Conservation (phyloP, 2,113 vertebrate genomes). For the Tychaedon coryphoeus region DNA sequence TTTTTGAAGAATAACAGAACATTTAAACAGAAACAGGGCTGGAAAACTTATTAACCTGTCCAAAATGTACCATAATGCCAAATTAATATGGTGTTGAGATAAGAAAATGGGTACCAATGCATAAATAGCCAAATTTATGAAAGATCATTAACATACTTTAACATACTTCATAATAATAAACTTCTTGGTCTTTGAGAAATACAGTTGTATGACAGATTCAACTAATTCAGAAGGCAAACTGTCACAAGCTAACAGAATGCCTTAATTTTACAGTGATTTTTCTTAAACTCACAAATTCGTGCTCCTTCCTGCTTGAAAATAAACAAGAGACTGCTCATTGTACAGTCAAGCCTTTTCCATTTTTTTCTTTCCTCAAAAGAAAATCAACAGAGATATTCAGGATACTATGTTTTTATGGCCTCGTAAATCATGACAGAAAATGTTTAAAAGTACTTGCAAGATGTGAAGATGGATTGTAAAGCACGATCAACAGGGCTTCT, state of each 20-base stretch:
- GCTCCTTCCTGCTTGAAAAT: background rate
- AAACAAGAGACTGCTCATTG: background rate
- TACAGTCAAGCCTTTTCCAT: background rate
- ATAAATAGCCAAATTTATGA: background rate
- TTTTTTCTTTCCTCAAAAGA: background rate
- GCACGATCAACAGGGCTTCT: background rate
- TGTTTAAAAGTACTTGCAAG: background rate
- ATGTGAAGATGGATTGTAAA: background rate
- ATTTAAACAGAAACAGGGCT: background rate
- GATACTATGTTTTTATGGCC: background rate
- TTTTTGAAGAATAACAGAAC: background rate
- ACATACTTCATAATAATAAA: background rate
- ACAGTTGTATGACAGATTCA: background rate
- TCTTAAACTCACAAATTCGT: background rate
- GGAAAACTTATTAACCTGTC: background rate
- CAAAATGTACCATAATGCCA: background rate
- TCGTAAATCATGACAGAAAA: background rate
- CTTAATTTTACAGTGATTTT: background rate
- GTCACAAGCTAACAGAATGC: background rate
- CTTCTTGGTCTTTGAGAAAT: background rate
- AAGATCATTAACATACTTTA: background rate
- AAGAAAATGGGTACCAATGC: background rate
- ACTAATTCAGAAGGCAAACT: background rate
- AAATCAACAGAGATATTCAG: background rate
- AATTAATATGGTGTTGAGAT: background rate